phyloP scores from a whole-genome alignment of 2,888 invertebrate genomes.

The Tenthredo livida region DNA sequence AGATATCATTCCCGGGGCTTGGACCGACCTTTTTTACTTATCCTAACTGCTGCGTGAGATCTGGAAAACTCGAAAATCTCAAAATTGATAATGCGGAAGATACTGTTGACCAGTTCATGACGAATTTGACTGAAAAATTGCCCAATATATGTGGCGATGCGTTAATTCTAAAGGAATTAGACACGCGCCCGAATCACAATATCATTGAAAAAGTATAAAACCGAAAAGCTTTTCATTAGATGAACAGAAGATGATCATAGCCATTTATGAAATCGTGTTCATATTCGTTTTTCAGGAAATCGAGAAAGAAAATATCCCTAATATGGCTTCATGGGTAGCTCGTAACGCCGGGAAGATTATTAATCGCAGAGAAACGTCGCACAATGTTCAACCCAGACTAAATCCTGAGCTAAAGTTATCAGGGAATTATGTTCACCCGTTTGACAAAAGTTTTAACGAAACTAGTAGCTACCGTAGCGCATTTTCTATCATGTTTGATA shows the following conservation, averaged over 20 bases:
- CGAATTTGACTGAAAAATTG: slow-evolving; percentile 60
- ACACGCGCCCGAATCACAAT: not conserved
- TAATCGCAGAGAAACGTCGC: not conserved
- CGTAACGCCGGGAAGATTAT: not conserved
- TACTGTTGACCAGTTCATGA: slow-evolving; percentile 60
- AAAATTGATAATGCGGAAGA: slow-evolving; percentile 44
- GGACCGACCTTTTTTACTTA: slow-evolving; percentile 65
- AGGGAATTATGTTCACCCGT: not conserved
- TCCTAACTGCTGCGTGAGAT: slow-evolving; percentile 69
- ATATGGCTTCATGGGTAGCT: not conserved
- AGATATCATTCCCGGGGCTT: slow-evolving; percentile 68
- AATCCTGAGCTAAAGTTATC: not conserved
- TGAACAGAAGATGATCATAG: not conserved
- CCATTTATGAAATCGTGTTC: not conserved
- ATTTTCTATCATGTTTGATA: not conserved
- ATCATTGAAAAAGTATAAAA: not conserved
- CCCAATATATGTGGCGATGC: slow-evolving; percentile 61
- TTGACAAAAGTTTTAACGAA: not conserved
- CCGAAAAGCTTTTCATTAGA: not conserved
- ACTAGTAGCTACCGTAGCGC: not conserved
- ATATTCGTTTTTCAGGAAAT: not conserved
- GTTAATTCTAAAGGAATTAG: slow-evolving; percentile 54
- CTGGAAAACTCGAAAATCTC: slow-evolving; percentile 59
- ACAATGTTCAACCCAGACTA: not conserved
- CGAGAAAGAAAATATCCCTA: slow-evolving; percentile 15